These are phyloP conservation scores for Lepus townsendii DNA, from an alignment of 2,797 vertebrate species.

Conservation along the genomic window DNA sequence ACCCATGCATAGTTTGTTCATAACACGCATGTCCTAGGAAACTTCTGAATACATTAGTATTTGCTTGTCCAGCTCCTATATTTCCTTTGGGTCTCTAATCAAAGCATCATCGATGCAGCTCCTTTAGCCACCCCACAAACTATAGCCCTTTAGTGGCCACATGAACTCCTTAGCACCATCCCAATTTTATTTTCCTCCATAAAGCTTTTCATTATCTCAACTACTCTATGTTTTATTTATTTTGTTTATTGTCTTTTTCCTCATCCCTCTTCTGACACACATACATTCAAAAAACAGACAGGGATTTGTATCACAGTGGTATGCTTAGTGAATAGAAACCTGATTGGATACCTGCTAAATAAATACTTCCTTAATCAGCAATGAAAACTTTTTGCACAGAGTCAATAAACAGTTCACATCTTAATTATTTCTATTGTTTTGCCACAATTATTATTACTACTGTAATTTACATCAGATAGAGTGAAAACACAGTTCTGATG, in stretches of 20 bases:
- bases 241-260: not conserved
- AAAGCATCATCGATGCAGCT: not conserved
- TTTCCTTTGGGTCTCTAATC: not conserved
- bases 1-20: too few relatives aligned
- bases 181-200: not conserved
- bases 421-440: not conserved
- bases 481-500: not conserved
- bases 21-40: too few relatives aligned
- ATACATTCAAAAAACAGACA: not conserved
- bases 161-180: not conserved
- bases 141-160: not conserved
- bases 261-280: not conserved
- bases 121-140: not conserved
- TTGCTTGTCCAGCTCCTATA: not conserved
- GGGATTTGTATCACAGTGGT: not conserved
- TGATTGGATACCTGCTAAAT: not conserved
- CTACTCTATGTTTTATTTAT: not conserved
- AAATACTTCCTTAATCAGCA: constrained; percentile 50
- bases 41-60: not conserved
- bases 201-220: not conserved
- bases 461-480: not conserved
- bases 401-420: constrained; percentile 17
- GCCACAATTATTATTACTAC: not conserved
- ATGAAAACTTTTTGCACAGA: not conserved
- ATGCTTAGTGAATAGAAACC: not conserved